phyloP scores from a whole-genome alignment of 1,140 invertebrate species.

The Pseudomyrmex pallidus region DNA sequence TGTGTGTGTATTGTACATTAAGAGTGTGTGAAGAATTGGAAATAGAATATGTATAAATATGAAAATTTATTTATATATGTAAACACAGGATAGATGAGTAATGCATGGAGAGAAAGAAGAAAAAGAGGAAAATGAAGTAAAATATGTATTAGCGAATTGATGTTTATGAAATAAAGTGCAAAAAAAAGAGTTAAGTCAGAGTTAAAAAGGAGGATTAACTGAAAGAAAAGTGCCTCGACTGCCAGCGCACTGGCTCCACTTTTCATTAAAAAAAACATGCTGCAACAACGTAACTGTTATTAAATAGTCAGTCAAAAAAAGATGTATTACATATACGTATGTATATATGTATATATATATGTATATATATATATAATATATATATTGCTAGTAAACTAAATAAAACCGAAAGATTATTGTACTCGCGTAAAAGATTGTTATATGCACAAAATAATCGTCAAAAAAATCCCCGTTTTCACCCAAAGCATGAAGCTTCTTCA shows the following conservation, averaged over 20 bases:
- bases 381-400: constrained; percentile 47
- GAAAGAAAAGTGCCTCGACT: constrained; percentile 58
- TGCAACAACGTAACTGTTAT: constrained; percentile 83
- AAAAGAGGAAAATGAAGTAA: constrained; percentile 31
- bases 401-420: constrained; percentile 31
- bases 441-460: neutral
- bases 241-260: constrained; percentile 76
- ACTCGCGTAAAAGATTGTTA: constrained; percentile 40
- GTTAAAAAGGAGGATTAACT: constrained; percentile 38
- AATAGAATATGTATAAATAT: too few species aligned
- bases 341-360: too few species aligned
- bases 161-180: constrained; percentile 45
- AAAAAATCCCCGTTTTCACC: constrained; percentile 52
- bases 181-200: constrained; percentile 18
- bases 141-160: constrained; percentile 46
- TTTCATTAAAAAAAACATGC: constrained; percentile 76
- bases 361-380: constrained; percentile 36
- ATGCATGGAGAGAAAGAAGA: constrained; percentile 12
- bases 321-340: too few species aligned
- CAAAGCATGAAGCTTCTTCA: constrained; percentile 65
- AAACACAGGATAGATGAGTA: constrained; percentile 6
- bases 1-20: neutral
- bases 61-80: too few species aligned
- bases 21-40: constrained; percentile 9
- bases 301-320: constrained; percentile 68